Percentiles rank a stretch among this genome's conserved stretches.
Evolutionary conservation across 2,888 invertebrate species (phyloP).

Genomic region (Nowickia ferox): DNA sequence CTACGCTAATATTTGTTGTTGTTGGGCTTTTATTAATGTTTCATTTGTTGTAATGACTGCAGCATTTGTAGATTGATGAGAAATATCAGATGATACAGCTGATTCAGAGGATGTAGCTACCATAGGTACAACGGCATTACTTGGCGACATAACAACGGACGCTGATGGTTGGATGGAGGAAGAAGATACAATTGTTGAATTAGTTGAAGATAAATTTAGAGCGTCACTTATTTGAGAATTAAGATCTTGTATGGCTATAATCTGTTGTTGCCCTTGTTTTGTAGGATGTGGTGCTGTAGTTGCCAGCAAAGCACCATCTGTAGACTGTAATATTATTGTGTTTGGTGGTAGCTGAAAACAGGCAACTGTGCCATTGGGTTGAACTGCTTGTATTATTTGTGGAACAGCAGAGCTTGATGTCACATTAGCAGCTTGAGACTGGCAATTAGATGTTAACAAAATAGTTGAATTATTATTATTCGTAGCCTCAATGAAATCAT

Average conservation of each 20-base stretch:
- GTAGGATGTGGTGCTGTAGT: constrained; percentile 74
- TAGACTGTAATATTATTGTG: constrained; percentile 79
- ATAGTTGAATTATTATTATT: constrained; percentile 52
- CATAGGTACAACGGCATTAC: constrained; percentile 78
- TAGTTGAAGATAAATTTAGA: constrained; percentile 59
- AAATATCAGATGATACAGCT: constrained; percentile 33
- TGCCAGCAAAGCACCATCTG: constrained; percentile 78
- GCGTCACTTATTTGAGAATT: constrained; percentile 62
- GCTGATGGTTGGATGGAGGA: constrained; percentile 57
- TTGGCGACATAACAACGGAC: constrained; percentile 77
- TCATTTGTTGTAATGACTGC: constrained; percentile 51
- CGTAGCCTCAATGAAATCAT: constrained; percentile 46
- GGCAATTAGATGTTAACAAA: constrained; percentile 31
- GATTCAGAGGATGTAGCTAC: constrained; percentile 60
- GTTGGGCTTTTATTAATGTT: constrained; percentile 76
- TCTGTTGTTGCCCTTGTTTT: constrained; percentile 75
- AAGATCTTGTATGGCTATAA: constrained; percentile 78
- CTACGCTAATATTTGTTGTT: constrained; percentile 77
- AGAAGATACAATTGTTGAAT: constrained; percentile 57
- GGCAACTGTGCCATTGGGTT: constrained; percentile 79
- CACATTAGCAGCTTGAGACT: constrained; percentile 46
- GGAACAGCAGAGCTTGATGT: constrained; percentile 65
- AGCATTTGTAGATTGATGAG: constrained; percentile 44
- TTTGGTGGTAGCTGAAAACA: constrained; percentile 80
- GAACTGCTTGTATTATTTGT: constrained; percentile 78